Evolutionary conservation across 2,113 vertebrate genomes (phyloP).

Genomic region (Dicrurus megarhynchus): DNA sequence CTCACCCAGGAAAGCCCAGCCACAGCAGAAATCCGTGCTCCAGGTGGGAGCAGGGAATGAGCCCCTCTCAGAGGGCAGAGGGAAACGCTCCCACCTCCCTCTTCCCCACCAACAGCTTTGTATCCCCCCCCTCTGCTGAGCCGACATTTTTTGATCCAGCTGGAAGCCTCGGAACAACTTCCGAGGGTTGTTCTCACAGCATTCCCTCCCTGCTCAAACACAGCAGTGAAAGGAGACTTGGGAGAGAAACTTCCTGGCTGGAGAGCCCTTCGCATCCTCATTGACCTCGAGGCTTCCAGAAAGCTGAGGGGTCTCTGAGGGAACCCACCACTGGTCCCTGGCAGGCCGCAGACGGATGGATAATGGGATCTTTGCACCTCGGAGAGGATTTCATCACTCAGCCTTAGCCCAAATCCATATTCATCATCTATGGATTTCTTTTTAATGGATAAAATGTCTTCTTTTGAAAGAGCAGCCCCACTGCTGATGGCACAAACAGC

Average conservation of each 20-base stretch:
- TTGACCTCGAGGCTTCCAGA: neutral
- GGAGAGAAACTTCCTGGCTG: neutral
- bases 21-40: fast-evolving
- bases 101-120: neutral
- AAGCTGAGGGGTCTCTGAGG: neutral
- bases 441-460: constrained; percentile 58
- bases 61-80: neutral
- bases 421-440: constrained; percentile 44
- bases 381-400: constrained; percentile 28
- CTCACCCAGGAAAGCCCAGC: neutral
- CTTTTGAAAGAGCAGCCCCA: constrained; percentile 5
- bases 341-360: neutral
- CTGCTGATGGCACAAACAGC: constrained; percentile 61
- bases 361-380: neutral
- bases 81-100: fast-evolving
- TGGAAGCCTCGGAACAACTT: neutral
- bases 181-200: neutral
- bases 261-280: neutral
- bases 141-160: constrained; percentile 9
- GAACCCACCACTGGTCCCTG: neutral
- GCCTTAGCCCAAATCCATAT: neutral
- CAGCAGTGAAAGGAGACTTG: neutral
- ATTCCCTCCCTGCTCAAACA: neutral
- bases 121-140: neutral
- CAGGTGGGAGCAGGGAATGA: neutral